Evolutionary conservation across 1,140 invertebrate species (phyloP), one percentile per base, ranked within the genome.

Genomic region (Sinella curviseta): DNA sequence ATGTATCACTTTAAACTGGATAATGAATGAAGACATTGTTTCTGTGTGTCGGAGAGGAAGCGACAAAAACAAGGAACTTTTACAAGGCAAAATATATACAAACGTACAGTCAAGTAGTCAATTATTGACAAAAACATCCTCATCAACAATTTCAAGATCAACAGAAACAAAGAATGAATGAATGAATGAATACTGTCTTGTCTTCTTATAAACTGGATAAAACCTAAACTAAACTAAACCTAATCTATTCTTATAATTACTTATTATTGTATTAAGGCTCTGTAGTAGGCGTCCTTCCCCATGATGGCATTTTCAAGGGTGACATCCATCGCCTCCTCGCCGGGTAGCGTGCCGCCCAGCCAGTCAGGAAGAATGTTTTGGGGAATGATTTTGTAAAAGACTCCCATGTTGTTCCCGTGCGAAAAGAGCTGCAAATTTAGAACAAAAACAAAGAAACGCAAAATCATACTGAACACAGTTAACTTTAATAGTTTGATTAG

Each of bases 251-350:
- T n/a, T n/a, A n/a, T n/a, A n/a, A n/a, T n/a, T n/a, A n/a, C n/a
- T n/a, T n/a, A n/a, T 33, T 70, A 70, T n/a, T 70, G 65, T 30
- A 70, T 70, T 33, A 70, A 70, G 31, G 26, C 26, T 24, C 31
- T 70, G 65, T 70, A 70, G 65, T 70, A 70, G 30, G 65, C 65
- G 31, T 70, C 65, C 31, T 70, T 70, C 26, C 65, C 65, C 14
- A 70, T 8, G 26, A 70, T 12, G 30, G 65, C 65, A 33, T 70
- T 70, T 33, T 70, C 65, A 31, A 70, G 65, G 26, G 30, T n/a
- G 26, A 31, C 2, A 24, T 70, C 65, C 2, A 70, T 70, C 1
- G 65, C 65, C 31, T 70, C 65, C 30, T 70, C 31, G 2, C 24
- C 65, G 8, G 65, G 12, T 30, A 70, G 24, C 1, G 3, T 70